Conservation (phyloP, 2,113 vertebrate genomes). For the human (Homo sapiens) region GRCh38 chr2:111508501-111509000, state of each 20-base stretch:
- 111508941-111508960: no score
- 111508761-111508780: background rate
- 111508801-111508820: background rate
- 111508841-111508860: background rate
- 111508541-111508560: background rate
- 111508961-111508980: fast-evolving
- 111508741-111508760: background rate
- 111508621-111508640: background rate
- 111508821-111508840: background rate
- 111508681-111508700: background rate
- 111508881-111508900: background rate
- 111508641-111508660: background rate
- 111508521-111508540: background rate
- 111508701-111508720: background rate
- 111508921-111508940: background rate
- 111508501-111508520: background rate
- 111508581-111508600: background rate
- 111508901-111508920: background rate
- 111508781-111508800: background rate
- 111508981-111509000: no score
- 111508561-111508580: background rate
- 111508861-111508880: background rate
- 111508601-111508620: background rate
- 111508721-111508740: background rate
- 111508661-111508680: background rate